Evolutionary conservation across 2,888 invertebrate genomes (phyloP), one percentile per base, ranked within the genome.

Genomic region (Ophion obscuratus): DNA sequence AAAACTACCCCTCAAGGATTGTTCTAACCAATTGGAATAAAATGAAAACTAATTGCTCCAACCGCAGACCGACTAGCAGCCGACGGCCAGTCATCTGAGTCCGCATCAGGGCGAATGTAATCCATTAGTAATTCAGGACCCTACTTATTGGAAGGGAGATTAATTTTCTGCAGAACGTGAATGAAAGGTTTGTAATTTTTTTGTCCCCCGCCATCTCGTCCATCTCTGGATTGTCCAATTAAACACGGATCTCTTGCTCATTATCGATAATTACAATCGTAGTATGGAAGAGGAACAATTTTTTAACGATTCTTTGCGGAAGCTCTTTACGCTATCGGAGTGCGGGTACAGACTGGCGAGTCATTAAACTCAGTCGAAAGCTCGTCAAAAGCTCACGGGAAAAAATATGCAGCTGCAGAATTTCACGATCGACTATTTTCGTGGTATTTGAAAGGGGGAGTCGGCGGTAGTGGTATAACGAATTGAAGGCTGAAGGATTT

Each of bases 381-480:
- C 68, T 79, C 83, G 75, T 80, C 68, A 80, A 81, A 85, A 68
- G 59, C 57, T 70, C 70, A 59, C 82, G 64, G 73, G 57, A 70
- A 81, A 59, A 70, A 68, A 75, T 40, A 24, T 40, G 31, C 53
- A 70, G 75, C 47, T 24, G 14, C 1, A 66, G 53, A 76, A 82
- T 76, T 85, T 82, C 66, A 82, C 68, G 78, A 82, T 66, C 68
- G 61, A 67, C 59, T 44, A 61, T 85, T 85, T 11, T 61, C 27
- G 71, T 31, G 62, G 62, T 62, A 24, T 78, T 75, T 74, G 67
- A 44, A 68, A 81, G 71, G 64, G 84, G 73, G 20, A 67, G 66
- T 77, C 20, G 66, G 62, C n/a, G 68, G 53, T 57, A 57, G 74
- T 70, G 40, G 70, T 68, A 59, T 24, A 17, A 24, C 24, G 57